A percentile compares a stretch with the other conserved stretches of the same genome.
These are phyloP conservation scores for Cephus runcator DNA, from an alignment of 2,888 invertebrate species.

Conservation along the genomic window DNA sequence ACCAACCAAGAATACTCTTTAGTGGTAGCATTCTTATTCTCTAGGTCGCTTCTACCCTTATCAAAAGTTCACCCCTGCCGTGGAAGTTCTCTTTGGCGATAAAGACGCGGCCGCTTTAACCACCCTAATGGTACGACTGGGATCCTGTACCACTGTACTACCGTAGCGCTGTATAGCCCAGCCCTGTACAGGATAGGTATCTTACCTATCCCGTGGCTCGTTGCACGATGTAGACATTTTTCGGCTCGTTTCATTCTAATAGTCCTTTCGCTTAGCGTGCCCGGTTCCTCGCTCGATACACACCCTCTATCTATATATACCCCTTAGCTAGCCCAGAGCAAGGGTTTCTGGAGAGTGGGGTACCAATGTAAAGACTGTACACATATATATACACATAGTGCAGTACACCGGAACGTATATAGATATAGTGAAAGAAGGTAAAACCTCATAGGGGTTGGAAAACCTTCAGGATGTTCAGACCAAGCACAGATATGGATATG, in stretches of 20 bases:
- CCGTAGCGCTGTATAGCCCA: not conserved
- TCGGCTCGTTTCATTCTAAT: slow-evolving; percentile 28
- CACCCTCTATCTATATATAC: slow-evolving; percentile 1
- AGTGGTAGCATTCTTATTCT: not conserved
- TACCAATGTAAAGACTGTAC: not conserved
- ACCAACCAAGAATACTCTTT: not conserved
- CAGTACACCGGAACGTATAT: not conserved
- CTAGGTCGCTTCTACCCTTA: not conserved
- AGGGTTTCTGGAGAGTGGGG: not conserved
- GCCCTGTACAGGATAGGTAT: not conserved
- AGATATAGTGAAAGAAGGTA: not conserved
- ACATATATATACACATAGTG: not conserved
- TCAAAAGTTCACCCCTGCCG: not conserved
- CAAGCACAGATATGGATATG: slow-evolving; percentile 20
- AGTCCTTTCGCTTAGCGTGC: slow-evolving; percentile 21
- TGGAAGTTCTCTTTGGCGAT: not conserved
- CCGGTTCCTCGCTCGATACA: slow-evolving; percentile 25
- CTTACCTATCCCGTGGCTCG: not conserved
- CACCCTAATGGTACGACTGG: not conserved
- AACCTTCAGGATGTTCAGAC: not conserved
- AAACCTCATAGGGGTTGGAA: not conserved
- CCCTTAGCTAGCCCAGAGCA: not conserved
- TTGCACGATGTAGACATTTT: slow-evolving; percentile 19
- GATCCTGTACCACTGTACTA: not conserved
- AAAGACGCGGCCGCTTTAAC: not conserved